phyloP scores from a whole-genome alignment of 2,888 invertebrate genomes.

The Folsomia manolachei region DNA sequence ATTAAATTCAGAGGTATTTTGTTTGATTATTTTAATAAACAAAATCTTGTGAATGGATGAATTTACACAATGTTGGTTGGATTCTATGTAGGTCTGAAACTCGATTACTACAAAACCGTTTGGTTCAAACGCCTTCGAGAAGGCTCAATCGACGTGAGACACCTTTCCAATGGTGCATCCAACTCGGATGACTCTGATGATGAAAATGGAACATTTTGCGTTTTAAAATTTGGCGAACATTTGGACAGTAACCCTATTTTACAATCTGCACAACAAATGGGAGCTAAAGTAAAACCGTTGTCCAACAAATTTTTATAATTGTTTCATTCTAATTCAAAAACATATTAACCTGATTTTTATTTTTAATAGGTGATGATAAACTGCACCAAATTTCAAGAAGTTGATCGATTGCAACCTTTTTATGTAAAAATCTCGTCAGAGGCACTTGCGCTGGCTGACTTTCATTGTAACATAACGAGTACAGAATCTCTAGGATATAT shows the following conservation, averaged over 20 bases:
- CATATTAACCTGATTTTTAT: not conserved
- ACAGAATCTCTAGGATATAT: slow-evolving; percentile 94
- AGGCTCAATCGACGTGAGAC: slow-evolving; percentile 50
- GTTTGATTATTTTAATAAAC: not conserved
- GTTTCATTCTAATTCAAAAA: slow-evolving; percentile 10
- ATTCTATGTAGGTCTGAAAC: slow-evolving; percentile 63
- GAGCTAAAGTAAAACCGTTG: slow-evolving; percentile 44
- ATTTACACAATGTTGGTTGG: slow-evolving; percentile 25
- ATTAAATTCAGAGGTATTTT: slow-evolving; percentile 61
- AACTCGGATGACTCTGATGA: slow-evolving; percentile 45
- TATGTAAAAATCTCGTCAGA: slow-evolving; percentile 71
- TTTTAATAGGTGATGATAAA: slow-evolving; percentile 48
- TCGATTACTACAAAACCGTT: slow-evolving; percentile 82
- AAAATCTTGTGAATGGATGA: not conserved
- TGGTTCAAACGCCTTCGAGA: slow-evolving; percentile 66
- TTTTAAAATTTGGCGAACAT: slow-evolving; percentile 50
- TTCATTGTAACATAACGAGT: slow-evolving; percentile 90
- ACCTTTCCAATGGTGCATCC: slow-evolving; percentile 49
- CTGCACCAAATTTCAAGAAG: slow-evolving; percentile 49
- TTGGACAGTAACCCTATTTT: slow-evolving; percentile 46
- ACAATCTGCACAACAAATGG: slow-evolving; percentile 47
- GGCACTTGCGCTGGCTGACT: slow-evolving; percentile 60
- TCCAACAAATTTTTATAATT: not conserved
- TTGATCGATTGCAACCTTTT: slow-evolving; percentile 75
- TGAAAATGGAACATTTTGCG: slow-evolving; percentile 43